Evolutionary conservation across 2,797 vertebrate genomes (phyloP).

Genomic region (Rhodeus uyekii): DNA sequence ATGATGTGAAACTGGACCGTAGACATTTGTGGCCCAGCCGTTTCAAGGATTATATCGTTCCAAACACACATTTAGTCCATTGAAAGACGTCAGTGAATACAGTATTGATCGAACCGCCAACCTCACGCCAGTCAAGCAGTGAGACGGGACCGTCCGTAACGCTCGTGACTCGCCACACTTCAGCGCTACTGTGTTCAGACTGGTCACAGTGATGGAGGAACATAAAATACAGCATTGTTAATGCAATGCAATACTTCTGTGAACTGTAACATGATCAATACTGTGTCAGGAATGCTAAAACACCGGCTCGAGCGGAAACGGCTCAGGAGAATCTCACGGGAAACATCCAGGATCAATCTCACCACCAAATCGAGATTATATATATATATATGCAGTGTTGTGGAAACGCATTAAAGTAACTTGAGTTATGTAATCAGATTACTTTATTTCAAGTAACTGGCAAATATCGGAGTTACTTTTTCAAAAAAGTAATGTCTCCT

Average conservation of each 20-base stretch:
- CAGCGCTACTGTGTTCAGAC: background rate
- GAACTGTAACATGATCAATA: background rate
- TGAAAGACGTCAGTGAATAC: slow-evolving; percentile 55
- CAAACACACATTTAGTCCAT: slow-evolving; percentile 51
- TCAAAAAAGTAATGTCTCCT: too few relatives aligned
- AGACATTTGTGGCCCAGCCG: slow-evolving; percentile 42
- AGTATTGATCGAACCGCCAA: slow-evolving; percentile 45
- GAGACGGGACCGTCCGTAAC: slow-evolving; percentile 14
- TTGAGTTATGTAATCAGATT: too few relatives aligned
- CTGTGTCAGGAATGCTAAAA: background rate
- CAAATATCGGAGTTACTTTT: too few relatives aligned
- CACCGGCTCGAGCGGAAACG: background rate
- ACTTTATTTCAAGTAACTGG: too few relatives aligned
- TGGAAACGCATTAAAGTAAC: too few relatives aligned
- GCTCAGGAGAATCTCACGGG: background rate
- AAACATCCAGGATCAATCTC: background rate
- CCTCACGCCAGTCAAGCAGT: background rate
- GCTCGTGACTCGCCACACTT: slow-evolving; percentile 21
- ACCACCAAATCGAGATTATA: background rate
- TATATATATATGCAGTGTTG: too few relatives aligned
- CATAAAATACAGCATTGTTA: slow-evolving; percentile 6
- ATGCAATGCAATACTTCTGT: background rate
- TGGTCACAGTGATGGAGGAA: slow-evolving; percentile 5
- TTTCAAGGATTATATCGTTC: slow-evolving; percentile 38
- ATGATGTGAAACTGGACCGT: slow-evolving; percentile 42